Percentiles rank a stretch among this genome's conserved stretches.
These are phyloP conservation scores for Pseudomugil gertrudae DNA, from an alignment of 2,797 vertebrate genomes.

Conservation along the genomic window DNA sequence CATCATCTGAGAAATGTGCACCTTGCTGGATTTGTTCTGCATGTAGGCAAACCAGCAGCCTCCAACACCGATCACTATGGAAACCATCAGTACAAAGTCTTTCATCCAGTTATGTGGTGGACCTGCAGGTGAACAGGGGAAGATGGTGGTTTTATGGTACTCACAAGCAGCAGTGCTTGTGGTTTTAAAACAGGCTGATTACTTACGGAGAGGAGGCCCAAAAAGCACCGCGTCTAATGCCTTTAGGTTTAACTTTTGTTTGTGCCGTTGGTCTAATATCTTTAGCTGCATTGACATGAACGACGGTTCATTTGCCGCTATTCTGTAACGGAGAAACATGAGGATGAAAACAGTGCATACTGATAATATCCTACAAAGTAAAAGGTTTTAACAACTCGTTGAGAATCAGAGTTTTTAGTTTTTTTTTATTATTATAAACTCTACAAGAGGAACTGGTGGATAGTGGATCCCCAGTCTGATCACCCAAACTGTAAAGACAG, in stretches of 20 bases:
- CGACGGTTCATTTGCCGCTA: slow-evolving; percentile 93
- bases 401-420: no score
- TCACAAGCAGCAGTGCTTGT: background rate
- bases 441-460: slow-evolving; percentile 1
- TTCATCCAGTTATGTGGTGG: slow-evolving; percentile 97
- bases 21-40: slow-evolving; percentile 95
- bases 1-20: slow-evolving; percentile 98
- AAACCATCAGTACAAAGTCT: slow-evolving; percentile 94
- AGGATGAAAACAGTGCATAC: background rate
- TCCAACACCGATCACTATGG: slow-evolving; percentile 95
- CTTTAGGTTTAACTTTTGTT: slow-evolving; percentile 97
- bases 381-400: no score
- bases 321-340: slow-evolving; percentile 78
- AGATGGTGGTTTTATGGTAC: background rate
- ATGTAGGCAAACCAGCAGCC: slow-evolving; percentile 99
- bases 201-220: slow-evolving; percentile 94
- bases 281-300: slow-evolving; percentile 95
- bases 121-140: slow-evolving; percentile 57
- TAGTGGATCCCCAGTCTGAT: slow-evolving; percentile 1
- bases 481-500: slow-evolving; percentile 57
- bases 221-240: slow-evolving; percentile 96
- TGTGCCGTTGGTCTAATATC: slow-evolving; percentile 95
- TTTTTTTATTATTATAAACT: no score
- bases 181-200: background rate
- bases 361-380: background rate